phyloP scores from a whole-genome alignment of 2,888 invertebrate genomes.

The Abscondita cerata region DNA sequence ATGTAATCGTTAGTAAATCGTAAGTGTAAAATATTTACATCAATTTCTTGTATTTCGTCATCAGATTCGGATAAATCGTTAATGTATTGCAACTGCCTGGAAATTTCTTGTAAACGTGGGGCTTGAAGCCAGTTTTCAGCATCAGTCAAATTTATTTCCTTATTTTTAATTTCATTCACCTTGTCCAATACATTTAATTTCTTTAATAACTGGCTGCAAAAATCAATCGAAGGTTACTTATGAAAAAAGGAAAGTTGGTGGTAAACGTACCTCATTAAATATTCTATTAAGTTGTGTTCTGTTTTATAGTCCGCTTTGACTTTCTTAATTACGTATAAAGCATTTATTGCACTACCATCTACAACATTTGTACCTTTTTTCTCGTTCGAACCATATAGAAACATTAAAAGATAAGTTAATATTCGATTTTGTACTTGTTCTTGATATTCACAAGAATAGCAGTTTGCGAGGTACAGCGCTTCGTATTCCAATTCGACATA shows the following conservation, averaged over 20 bases:
- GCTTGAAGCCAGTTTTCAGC: conserved; percentile 13
- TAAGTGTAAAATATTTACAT: conserved; percentile 1
- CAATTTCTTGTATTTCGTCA: conserved; percentile 18
- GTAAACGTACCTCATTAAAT: conserved; percentile 28
- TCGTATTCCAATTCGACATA: conserved; percentile 48
- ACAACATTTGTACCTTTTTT: background rate
- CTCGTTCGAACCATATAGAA: conserved; percentile 19
- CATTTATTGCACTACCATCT: conserved; percentile 20
- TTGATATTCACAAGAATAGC: conserved; percentile 32
- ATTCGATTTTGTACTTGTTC: conserved; percentile 37
- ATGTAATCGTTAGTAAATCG: background rate
- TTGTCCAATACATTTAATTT: conserved; percentile 20
- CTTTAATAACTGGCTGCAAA: conserved; percentile 19
- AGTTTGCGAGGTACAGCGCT: conserved; percentile 41
- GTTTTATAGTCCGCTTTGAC: conserved; percentile 17
- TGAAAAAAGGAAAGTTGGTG: no score
- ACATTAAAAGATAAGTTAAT: conserved; percentile 24
- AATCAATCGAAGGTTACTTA: no score
- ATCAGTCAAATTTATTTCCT: background rate
- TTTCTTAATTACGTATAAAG: conserved; percentile 16
- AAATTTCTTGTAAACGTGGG: conserved; percentile 14
- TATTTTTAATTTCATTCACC: conserved; percentile 13
- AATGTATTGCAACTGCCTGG: conserved; percentile 22
- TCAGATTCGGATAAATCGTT: conserved; percentile 30
- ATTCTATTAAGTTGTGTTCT: conserved; percentile 14